Conservation (phyloP, 2,888 invertebrate genomes). For the Drosophila robusta region DNA sequence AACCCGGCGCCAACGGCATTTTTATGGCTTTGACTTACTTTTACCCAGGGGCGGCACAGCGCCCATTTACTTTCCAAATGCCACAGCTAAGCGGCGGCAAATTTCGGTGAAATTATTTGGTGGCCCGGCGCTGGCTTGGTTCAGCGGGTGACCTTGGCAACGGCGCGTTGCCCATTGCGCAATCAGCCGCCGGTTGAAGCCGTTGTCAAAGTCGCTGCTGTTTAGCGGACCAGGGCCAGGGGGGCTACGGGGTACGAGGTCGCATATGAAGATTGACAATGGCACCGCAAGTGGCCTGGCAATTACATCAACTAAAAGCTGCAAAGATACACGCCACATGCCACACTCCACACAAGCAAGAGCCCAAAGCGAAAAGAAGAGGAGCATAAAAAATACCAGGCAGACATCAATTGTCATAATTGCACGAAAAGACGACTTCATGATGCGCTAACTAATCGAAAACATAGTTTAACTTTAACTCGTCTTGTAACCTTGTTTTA, state of each 20-base stretch:
- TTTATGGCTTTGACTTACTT: constrained; percentile 29
- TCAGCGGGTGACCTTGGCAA: constrained; percentile 57
- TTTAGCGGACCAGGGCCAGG: neutral
- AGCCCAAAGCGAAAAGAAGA: constrained; percentile 2
- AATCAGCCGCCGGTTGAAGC: constrained; percentile 20
- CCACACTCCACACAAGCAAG: constrained; percentile 4
- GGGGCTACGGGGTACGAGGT: constrained; percentile 24
- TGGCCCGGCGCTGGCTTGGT: too few relatives aligned
- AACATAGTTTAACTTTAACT: neutral
- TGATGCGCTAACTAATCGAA: constrained; percentile 25
- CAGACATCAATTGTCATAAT: constrained; percentile 13
- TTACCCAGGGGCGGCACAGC: constrained; percentile 21
- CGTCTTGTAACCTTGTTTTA: neutral
- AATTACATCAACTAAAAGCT: constrained; percentile 49
- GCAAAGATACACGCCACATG: constrained; percentile 17
- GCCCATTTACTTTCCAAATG: constrained; percentile 35
- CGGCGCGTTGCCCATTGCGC: constrained; percentile 46
- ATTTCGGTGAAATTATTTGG: constrained; percentile 50
- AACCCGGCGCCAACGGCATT: too few relatives aligned
- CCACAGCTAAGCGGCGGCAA: constrained; percentile 39
- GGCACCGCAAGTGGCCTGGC: constrained; percentile 52
- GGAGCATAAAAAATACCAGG: neutral
- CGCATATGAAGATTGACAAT: constrained; percentile 45
- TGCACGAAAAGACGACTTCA: constrained; percentile 7
- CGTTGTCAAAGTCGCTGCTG: constrained; percentile 10